Evolutionary conservation across 2,797 vertebrate genomes (phyloP), one percentile per base, ranked within the genome.

Genomic region (Macroramphosus scolopax): DNA sequence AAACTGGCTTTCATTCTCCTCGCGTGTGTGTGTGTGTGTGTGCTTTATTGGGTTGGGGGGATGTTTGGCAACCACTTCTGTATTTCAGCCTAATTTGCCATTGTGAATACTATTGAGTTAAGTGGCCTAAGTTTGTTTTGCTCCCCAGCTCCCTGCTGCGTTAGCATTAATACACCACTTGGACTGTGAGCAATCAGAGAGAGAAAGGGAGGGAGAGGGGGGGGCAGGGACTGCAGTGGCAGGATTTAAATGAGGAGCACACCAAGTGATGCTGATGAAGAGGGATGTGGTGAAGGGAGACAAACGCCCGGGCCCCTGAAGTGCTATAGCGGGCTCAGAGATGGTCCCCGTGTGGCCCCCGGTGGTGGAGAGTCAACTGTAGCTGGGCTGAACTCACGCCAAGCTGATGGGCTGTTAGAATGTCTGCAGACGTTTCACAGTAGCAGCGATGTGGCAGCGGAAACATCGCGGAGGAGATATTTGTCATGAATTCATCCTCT

Each of bases 91-190:
- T 78, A 82, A 81, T 76, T 82, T 82, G 57, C 77, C 69, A 63
- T 71, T 76, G 73, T 78, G 75, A 76, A 80, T 72, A 68, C 68
- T 61, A 84, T 67, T 64, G 70, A 75, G 69, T 73, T 74, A 78
- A 81, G 68, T 71, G 63, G 60, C 56, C 55, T 15, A 54, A 66
- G 71, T 83, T 78, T 81, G 75, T 78, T 82, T 77, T 78, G 63
- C 55, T 79, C 63, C 56, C 59, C n/a, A 48, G 44, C 50, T 74
- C 80, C 72, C 72, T 80, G 70, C 77, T 81, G 76, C 1, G 63
- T 45, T 70, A 31, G 68, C 77, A 65, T 64, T 63, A 63, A 58
- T 49, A 38, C 52, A 68, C 53, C 45, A 40, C 46, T 61, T 13
- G 17, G 62, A 31, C 60, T 37, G 42, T 48, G 59, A 75, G 62